phyloP scores from a whole-genome alignment of 1,140 invertebrate species.

The Euura lappo region DNA sequence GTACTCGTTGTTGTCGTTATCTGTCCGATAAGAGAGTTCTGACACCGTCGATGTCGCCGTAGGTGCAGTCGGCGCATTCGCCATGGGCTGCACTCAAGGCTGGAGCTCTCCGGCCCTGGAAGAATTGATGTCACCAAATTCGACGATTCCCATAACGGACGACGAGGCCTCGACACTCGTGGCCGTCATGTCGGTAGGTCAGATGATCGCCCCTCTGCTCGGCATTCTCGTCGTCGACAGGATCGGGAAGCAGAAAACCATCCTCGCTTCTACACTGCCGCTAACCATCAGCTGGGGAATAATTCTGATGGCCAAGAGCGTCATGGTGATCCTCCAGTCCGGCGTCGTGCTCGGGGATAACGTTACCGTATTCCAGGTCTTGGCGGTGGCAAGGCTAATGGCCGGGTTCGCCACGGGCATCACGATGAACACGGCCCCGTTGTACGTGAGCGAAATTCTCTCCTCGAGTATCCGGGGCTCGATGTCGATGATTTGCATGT shows the following conservation, averaged over 20 bases:
- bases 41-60: not conserved
- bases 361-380: not conserved
- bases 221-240: conserved; percentile 50
- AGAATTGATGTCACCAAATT: conserved; percentile 40
- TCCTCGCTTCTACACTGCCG: conserved; percentile 65
- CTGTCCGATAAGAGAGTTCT: too few species aligned
- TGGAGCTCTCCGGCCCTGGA: conserved; percentile 58
- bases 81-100: conserved; percentile 47
- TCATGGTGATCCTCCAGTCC: conserved; percentile 48
- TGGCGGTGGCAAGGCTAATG: conserved; percentile 53
- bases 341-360: too few species aligned
- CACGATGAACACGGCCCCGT: conserved; percentile 65
- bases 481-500: conserved; percentile 65
- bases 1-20: not conserved
- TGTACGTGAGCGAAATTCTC: conserved; percentile 71
- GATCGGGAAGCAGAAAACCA: conserved; percentile 69
- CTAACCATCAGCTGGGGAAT: conserved; percentile 68
- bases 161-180: conserved; percentile 54
- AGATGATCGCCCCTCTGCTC: conserved; percentile 51
- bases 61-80: conserved; percentile 32
- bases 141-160: conserved; percentile 31
- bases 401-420: conserved; percentile 70
- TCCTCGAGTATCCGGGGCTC: conserved; percentile 67
- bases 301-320: conserved; percentile 60
- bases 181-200: conserved; percentile 51